phyloP scores from a whole-genome alignment of 2,888 invertebrate genomes.

The Napeogenes inachia region DNA sequence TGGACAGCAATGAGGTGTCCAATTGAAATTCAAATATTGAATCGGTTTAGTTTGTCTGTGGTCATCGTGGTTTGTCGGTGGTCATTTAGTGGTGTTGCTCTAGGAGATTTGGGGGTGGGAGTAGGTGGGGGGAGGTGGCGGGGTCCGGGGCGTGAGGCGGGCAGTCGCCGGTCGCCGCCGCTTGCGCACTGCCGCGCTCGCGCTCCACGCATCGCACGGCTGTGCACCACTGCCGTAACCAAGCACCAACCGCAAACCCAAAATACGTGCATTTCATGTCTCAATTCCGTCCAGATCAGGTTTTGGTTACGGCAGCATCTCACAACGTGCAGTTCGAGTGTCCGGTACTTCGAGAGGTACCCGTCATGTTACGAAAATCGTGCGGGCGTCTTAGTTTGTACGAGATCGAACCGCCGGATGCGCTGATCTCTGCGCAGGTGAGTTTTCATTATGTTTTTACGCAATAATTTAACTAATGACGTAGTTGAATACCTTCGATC shows the following conservation, averaged over 20 bases:
- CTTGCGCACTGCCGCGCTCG: constrained; percentile 56
- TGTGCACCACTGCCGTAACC: constrained; percentile 31
- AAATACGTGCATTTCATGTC: constrained; percentile 27
- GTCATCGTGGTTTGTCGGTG: constrained; percentile 35
- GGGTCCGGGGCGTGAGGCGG: constrained; percentile 58
- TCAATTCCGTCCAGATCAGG: constrained; percentile 21
- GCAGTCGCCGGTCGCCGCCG: constrained; percentile 52
- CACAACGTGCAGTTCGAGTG: constrained; percentile 37
- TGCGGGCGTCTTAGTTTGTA: constrained; percentile 40
- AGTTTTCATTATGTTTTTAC: constrained; percentile 38
- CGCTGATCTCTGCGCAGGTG: constrained; percentile 40
- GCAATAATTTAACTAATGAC: constrained; percentile 11
- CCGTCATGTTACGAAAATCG: constrained; percentile 47
- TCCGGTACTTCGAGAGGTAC: constrained; percentile 33
- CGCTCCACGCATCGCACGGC: constrained; percentile 58
- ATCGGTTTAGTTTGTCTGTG: constrained; percentile 34
- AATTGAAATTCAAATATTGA: constrained; percentile 35
- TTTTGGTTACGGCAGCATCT: constrained; percentile 27
- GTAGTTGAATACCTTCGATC: constrained; percentile 12
- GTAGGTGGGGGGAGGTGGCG: constrained; percentile 43
- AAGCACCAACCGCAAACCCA: constrained; percentile 17
- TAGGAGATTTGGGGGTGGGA: constrained; percentile 51
- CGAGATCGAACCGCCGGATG: constrained; percentile 34
- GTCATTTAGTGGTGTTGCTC: constrained; percentile 51
- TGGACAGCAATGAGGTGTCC: constrained; percentile 39